Conservation (phyloP, 1,140 invertebrate genomes). For the Monochamus saltuarius region DNA sequence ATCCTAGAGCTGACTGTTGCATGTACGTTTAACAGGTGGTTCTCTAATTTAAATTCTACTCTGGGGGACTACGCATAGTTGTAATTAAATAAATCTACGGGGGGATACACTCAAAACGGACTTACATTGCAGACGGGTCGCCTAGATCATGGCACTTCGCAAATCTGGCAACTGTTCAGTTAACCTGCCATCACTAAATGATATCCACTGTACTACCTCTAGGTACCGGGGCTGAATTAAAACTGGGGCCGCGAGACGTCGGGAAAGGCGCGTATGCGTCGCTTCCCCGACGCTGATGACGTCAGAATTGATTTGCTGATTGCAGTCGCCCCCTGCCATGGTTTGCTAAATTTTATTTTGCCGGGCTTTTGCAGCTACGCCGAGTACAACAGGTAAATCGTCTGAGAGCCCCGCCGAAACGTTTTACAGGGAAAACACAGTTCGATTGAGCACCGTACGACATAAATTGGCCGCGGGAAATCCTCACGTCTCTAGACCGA, state of each 20-base stretch:
- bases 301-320: conserved; percentile 1
- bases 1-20: too few species aligned
- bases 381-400: conserved; percentile 6
- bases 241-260: conserved; percentile 6
- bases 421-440: background rate
- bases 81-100: too few species aligned
- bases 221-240: background rate
- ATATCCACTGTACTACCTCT: background rate
- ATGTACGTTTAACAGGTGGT: too few species aligned
- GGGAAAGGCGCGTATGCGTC: conserved; percentile 4
- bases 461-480: background rate
- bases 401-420: background rate
- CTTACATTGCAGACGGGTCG: too few species aligned
- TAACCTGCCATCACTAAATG: background rate
- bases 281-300: conserved; percentile 9
- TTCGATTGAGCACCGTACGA: background rate
- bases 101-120: too few species aligned
- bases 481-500: too few species aligned
- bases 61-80: too few species aligned
- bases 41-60: too few species aligned
- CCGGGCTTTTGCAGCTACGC: background rate
- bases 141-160: too few species aligned
- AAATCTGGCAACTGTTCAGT: too few species aligned
- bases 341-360: background rate
- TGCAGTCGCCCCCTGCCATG: background rate